Evolutionary conservation across 2,888 invertebrate genomes (phyloP).

Genomic region (Pollenia labialis): DNA sequence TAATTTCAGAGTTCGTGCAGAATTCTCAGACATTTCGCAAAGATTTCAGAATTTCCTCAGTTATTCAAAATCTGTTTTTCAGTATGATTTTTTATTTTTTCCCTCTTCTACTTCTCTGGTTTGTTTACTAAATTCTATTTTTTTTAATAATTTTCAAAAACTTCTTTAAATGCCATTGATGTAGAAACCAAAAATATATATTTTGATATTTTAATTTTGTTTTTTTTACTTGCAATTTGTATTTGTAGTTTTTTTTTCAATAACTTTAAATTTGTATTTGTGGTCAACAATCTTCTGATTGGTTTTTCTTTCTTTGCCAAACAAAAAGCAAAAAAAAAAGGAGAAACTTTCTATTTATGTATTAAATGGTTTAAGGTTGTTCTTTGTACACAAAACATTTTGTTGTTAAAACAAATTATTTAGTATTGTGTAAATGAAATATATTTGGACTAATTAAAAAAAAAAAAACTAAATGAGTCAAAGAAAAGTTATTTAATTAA

Average conservation of each 20-base stretch:
- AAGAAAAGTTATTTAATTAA: too few relatives aligned
- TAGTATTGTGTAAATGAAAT: too few relatives aligned
- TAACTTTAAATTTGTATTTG: constrained; percentile 45
- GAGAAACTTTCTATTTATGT: constrained; percentile 20
- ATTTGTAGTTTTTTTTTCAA: constrained; percentile 31
- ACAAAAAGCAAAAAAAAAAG: background rate
- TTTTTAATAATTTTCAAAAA: background rate
- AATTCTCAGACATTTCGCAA: too few relatives aligned
- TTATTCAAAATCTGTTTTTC: too few relatives aligned
- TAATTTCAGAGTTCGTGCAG: too few relatives aligned
- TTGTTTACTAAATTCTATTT: too few relatives aligned
- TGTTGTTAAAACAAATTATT: background rate
- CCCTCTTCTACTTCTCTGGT: too few relatives aligned
- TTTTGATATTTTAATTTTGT: constrained; percentile 15
- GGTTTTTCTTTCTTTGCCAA: background rate
- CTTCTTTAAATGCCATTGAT: constrained; percentile 11
- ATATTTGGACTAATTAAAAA: too few relatives aligned
- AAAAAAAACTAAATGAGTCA: too few relatives aligned
- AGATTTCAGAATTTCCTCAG: too few relatives aligned
- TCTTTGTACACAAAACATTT: constrained; percentile 22
- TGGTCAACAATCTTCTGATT: constrained; percentile 50
- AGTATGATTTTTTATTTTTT: too few relatives aligned
- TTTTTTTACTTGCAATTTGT: constrained; percentile 38
- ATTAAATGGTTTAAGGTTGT: constrained; percentile 23
- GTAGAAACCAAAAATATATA: constrained; percentile 12